Conservation (phyloP, 2,113 vertebrate species). For the Bolborhynchus lineola region DNA sequence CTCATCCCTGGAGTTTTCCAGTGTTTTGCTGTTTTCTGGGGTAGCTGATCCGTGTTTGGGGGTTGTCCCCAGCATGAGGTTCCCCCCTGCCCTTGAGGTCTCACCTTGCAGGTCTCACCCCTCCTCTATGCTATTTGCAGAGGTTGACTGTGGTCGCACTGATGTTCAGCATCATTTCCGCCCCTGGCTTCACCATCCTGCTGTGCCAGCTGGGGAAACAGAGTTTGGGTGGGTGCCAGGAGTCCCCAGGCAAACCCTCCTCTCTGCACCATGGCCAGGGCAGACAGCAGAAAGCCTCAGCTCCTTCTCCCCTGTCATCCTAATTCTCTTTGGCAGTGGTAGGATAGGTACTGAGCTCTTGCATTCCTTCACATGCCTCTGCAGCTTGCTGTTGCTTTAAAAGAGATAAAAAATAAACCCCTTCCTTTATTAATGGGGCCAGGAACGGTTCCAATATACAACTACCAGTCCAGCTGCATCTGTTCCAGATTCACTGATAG, state of each 20-base stretch:
- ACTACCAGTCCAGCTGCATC: too few species aligned
- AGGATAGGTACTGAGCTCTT: neutral
- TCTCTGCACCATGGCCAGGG: neutral
- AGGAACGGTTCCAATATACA: too few species aligned
- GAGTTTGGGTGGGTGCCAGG: neutral
- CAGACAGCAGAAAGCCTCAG: neutral
- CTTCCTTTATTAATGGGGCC: too few species aligned
- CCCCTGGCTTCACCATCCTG: rapidly evolving
- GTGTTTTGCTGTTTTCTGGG: neutral
- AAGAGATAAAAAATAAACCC: too few species aligned
- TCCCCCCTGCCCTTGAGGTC: neutral
- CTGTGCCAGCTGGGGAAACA: rapidly evolving
- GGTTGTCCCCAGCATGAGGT: neutral
- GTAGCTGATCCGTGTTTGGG: rapidly evolving
- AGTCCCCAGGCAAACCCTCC: neutral
- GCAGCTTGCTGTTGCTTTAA: neutral
- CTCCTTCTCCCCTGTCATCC: neutral
- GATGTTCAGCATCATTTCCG: rapidly evolving
- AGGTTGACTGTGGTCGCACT: rapidly evolving
- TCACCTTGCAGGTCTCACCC: neutral
- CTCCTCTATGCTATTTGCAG: neutral
- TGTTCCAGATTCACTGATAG: too few species aligned
- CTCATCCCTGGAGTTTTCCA: neutral
- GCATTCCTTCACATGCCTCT: neutral
- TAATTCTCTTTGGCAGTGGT: rapidly evolving